A percentile compares a stretch with the other conserved stretches of the same genome.
Conservation (phyloP, 2,888 invertebrate species). For the Liodrosophila aerea region DNA sequence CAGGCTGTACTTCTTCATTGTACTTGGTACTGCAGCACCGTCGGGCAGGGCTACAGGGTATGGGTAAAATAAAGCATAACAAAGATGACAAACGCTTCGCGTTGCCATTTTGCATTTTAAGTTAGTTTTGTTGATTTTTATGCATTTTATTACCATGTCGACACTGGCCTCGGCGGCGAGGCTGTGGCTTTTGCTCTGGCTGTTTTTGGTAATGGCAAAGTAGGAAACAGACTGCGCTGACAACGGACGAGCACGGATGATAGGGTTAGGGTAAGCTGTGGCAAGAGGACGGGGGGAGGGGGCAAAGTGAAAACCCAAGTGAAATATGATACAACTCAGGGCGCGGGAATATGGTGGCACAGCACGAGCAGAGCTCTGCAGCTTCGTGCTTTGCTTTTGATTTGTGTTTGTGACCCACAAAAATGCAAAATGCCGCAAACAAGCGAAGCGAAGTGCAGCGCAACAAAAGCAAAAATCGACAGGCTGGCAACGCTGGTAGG, state of each 20-base stretch:
- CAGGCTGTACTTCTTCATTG: too few species aligned
- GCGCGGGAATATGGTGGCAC: constrained; percentile 9
- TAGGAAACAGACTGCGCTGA: constrained; percentile 25
- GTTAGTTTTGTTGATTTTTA: constrained; percentile 49
- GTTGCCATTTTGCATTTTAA: constrained; percentile 43
- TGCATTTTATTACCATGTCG: constrained; percentile 54
- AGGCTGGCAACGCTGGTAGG: constrained; percentile 16
- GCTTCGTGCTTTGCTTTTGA: constrained; percentile 67
- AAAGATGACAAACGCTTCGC: constrained; percentile 29
- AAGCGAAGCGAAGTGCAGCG: constrained; percentile 42
- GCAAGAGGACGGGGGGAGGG: not conserved
- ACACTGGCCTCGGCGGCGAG: constrained; percentile 11
- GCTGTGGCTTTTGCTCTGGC: constrained; percentile 14
- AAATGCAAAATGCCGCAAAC: constrained; percentile 67
- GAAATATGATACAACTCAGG: constrained; percentile 71
- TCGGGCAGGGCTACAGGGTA: constrained; percentile 12
- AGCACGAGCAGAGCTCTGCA: constrained; percentile 11
- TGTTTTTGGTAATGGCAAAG: constrained; percentile 50
- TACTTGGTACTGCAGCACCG: too few species aligned
- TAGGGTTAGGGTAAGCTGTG: not conserved
- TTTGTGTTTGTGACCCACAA: constrained; percentile 73
- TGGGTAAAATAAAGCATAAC: constrained; percentile 8
- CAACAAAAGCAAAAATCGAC: constrained; percentile 55
- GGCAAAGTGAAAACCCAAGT: constrained; percentile 58
- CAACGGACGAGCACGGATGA: constrained; percentile 9